Evolutionary conservation across 2,113 vertebrate species (phyloP).

Genomic region (Prietella phreatophila): DNA sequence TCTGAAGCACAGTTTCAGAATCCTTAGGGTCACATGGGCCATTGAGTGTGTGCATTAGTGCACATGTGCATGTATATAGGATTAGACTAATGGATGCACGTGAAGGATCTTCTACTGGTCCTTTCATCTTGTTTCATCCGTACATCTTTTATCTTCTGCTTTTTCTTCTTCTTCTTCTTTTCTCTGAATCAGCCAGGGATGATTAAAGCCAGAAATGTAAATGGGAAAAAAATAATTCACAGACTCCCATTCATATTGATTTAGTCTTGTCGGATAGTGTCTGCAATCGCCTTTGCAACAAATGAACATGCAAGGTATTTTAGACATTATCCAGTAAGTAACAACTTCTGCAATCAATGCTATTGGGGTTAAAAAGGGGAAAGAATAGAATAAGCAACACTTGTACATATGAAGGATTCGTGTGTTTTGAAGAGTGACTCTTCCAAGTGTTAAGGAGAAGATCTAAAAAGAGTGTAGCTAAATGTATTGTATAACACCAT

Average conservation of each 20-base stretch:
- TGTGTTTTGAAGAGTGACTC: not conserved
- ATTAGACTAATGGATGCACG: not conserved
- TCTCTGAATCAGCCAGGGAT: not conserved
- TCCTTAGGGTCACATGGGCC: not conserved
- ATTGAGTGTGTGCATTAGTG: conserved; percentile 5
- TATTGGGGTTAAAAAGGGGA: not conserved
- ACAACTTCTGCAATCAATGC: not conserved
- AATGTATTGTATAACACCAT: not conserved
- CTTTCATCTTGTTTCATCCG: not conserved
- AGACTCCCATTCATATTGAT: not conserved
- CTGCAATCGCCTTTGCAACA: not conserved
- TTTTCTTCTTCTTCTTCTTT: not conserved
- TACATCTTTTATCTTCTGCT: conserved; percentile 6
- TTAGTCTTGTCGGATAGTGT: not conserved
- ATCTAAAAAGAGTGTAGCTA: not conserved
- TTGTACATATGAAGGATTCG: not conserved
- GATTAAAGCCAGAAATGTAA: conserved; percentile 4
- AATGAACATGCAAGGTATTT: not conserved
- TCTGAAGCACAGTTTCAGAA: not conserved
- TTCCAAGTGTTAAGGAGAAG: not conserved
- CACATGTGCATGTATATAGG: not conserved
- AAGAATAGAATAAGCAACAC: not conserved
- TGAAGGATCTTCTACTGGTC: not conserved
- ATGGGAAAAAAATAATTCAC: not conserved
- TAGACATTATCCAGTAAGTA: not conserved